Base-by-base conservation (phyloP, 2,113 vertebrate genomes). In the Felis catus region DNA sequence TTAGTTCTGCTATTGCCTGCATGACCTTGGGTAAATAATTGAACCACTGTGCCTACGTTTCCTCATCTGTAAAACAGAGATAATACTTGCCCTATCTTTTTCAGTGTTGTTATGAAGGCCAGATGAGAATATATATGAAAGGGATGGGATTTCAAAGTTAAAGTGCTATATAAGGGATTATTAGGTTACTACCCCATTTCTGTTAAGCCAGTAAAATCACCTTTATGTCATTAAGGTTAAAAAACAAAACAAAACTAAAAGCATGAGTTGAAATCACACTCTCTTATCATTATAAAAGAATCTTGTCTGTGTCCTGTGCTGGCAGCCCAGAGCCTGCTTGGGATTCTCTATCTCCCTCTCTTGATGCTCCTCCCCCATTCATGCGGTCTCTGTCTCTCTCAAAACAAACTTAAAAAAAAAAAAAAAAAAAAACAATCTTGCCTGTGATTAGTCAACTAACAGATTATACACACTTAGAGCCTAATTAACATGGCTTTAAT, bases 81-180 rank as follows among this genome's bases (percentile, higher is more conserved):
- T 23, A 96, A 74, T 45, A 71, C 16, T 73, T n/a, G 39, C 7
- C 51, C 58, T 45, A 33, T 66, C 25, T 73, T 89, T 76, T 27
- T 36, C 39, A 82, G 68, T 63, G 39, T 80, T 7, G 0, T 61
- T 68, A 80, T 23, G 5, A 93, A 88, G 45, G 10, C 11, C 18
- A 94, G 93, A 39, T 55, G 53, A 91, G 63, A 90, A 93, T 55
- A 73, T 80, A 65, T 71, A 76, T 65, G 27, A 89, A 86, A 89
- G 4, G 6, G 45, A 71, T 82, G 31, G n/a, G 10, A 78, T 89
- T 89, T 89, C 89, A 97, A 89, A 95, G 51, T 74, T 83, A 95
- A 86, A 73, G 45, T 73, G 16, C 15, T 66, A 74, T 63, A 36
- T 79, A 71, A 97, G 76, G 29, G 11, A 74, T 82, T 81, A 82